Evolutionary conservation across 2,888 invertebrate species (phyloP).

Genomic region (Synanthedon vespiformis): DNA sequence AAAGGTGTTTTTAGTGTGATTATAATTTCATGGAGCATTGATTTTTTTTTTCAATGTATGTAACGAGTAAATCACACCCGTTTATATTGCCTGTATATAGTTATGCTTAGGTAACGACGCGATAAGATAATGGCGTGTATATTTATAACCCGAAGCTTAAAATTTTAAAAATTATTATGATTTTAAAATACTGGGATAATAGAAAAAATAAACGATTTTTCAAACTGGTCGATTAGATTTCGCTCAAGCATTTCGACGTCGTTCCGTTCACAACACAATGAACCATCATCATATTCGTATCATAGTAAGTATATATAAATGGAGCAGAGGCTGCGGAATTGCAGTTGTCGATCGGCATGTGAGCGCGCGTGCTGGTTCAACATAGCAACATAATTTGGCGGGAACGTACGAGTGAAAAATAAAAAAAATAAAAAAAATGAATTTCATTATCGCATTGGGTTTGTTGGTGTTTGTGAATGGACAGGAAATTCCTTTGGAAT

Average conservation of each 20-base stretch:
- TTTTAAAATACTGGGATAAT: no score
- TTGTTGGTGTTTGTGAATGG: slow-evolving; percentile 15
- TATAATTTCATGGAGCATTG: no score
- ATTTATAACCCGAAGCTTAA: no score
- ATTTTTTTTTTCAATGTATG: not conserved
- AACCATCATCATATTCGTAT: no score
- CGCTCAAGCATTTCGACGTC: no score
- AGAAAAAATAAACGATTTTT: no score
- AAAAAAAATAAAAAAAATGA: not conserved
- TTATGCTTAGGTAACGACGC: no score
- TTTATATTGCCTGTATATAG: not conserved
- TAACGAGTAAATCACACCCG: not conserved
- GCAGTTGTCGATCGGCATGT: slow-evolving; percentile 57
- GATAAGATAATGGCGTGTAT: no score
- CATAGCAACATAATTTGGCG: slow-evolving; percentile 13
- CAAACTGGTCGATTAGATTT: no score
- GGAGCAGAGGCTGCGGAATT: slow-evolving; percentile 43
- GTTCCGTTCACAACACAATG: not conserved
- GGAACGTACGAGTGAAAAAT: slow-evolving; percentile 10
- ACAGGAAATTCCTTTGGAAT: slow-evolving; percentile 18
- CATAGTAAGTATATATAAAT: slow-evolving; percentile 39
- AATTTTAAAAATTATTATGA: no score
- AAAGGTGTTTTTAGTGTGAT: not conserved
- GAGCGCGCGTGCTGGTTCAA: slow-evolving; percentile 33
- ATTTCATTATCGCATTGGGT: slow-evolving; percentile 8